Percentiles rank a stretch among this genome's conserved stretches.
phyloP scores from a whole-genome alignment of 2,113 vertebrate species.

The Gymnogyps californianus region DNA sequence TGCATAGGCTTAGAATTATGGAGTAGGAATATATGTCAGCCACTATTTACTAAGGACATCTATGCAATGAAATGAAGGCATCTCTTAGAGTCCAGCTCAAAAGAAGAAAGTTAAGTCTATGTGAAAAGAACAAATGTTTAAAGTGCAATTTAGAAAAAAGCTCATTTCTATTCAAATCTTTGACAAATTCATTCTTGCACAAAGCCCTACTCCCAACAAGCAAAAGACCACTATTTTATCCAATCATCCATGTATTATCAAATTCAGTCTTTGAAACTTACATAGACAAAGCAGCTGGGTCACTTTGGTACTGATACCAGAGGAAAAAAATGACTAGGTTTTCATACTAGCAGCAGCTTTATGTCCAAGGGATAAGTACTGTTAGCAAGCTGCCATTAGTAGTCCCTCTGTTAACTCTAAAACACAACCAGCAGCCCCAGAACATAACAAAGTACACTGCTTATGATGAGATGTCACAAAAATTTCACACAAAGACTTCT shows the following conservation, averaged over 20 bases:
- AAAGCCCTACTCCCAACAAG: background rate
- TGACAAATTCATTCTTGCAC: background rate
- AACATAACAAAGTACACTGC: background rate
- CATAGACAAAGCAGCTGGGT: background rate
- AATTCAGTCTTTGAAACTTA: background rate
- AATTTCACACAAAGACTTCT: background rate
- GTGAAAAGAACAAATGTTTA: background rate
- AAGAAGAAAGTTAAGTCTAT: background rate
- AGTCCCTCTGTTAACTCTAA: background rate
- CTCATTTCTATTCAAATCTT: background rate
- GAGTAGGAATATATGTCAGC: background rate
- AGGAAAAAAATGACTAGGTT: background rate
- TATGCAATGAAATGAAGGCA: background rate
- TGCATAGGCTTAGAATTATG: background rate
- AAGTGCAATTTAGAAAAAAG: background rate
- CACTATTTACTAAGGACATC: background rate
- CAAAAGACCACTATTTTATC: background rate
- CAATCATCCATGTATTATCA: background rate
- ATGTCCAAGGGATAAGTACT: background rate
- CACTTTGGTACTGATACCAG: background rate
- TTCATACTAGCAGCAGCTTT: background rate
- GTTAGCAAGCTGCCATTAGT: background rate
- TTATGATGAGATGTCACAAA: background rate
- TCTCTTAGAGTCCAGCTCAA: background rate
- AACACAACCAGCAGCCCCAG: background rate